Evolutionary conservation across 2,888 invertebrate species (phyloP).

Genomic region (Drosophila greeni): DNA sequence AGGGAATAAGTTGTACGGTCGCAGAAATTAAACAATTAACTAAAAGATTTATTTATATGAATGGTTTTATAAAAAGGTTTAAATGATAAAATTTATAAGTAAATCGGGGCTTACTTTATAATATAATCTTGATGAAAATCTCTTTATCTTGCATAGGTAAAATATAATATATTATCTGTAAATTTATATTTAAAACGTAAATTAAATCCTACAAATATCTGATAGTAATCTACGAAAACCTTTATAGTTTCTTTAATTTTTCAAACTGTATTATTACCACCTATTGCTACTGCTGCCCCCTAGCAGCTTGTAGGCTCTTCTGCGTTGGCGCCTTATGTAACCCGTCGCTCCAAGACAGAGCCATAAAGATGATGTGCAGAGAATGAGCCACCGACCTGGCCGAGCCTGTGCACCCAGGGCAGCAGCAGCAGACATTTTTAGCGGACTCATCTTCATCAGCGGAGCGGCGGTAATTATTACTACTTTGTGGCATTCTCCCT

Average conservation of each 20-base stretch:
- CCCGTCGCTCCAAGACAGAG: conserved; percentile 1
- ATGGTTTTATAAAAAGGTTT: too few relatives aligned
- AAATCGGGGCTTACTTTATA: too few relatives aligned
- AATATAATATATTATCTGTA: too few relatives aligned
- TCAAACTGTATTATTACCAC: background rate
- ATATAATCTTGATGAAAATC: too few relatives aligned
- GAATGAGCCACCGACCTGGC: conserved; percentile 15
- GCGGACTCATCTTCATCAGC: conserved; percentile 64
- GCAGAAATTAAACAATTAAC: background rate
- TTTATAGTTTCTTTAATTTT: background rate
- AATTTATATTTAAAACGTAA: background rate
- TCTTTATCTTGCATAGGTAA: too few relatives aligned
- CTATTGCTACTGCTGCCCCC: conserved; percentile 45
- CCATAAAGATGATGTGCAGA: conserved; percentile 16
- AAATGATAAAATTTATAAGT: too few relatives aligned
- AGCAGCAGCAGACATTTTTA: conserved; percentile 11
- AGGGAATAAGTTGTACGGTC: background rate
- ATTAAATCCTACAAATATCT: background rate
- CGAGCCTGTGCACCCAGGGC: conserved; percentile 8
- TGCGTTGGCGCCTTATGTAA: conserved; percentile 73
- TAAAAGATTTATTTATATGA: background rate
- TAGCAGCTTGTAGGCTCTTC: conserved; percentile 49
- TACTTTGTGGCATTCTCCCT: conserved; percentile 48
- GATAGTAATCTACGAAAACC: background rate
- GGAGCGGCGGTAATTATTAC: conserved; percentile 37